These are phyloP conservation scores for Pimpla rufipes DNA, from an alignment of 2,888 invertebrate genomes.

Conservation along the genomic window DNA sequence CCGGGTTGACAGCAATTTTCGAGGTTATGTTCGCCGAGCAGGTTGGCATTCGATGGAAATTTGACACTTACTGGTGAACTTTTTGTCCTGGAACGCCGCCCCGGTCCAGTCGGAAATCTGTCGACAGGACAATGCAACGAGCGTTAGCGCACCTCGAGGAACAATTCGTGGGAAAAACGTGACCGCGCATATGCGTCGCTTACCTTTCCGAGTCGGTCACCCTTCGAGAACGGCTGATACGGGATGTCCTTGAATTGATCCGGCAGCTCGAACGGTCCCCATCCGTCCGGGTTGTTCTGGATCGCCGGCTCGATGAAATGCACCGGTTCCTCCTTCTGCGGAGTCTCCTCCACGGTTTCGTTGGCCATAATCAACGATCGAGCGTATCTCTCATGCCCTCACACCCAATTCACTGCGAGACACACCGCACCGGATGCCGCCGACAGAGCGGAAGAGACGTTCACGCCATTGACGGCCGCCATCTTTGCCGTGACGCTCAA, in stretches of 20 bases:
- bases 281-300: constrained; percentile 95
- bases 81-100: constrained; percentile 95
- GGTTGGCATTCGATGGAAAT: constrained; percentile 10
- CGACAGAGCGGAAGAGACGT: constrained; percentile 66
- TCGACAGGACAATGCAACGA: constrained; percentile 61
- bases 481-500: constrained; percentile 48
- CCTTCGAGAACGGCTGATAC: constrained; percentile 99
- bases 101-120: constrained; percentile 98
- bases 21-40: constrained; percentile 65
- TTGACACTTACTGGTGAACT: constrained; percentile 93
- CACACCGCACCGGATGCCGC: constrained; percentile 64
- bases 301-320: constrained; percentile 91
- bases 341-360: constrained; percentile 70
- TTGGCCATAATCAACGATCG: constrained; percentile 68
- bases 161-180: constrained; percentile 17
- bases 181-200: constrained; percentile 55
- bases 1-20: constrained; percentile 33
- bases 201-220: constrained; percentile 98
- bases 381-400: constrained; percentile 44
- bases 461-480: constrained; percentile 57
- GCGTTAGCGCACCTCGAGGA: not conserved
- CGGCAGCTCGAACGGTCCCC: constrained; percentile 98
- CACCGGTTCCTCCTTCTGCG: constrained; percentile 86
- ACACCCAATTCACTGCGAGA: constrained; percentile 41
- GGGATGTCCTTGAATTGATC: constrained; percentile 98